A percentile compares a stretch with the other conserved stretches of the same genome.
Evolutionary conservation across 2,113 vertebrate genomes (phyloP).

Genomic region (Otocyon megalotis): DNA sequence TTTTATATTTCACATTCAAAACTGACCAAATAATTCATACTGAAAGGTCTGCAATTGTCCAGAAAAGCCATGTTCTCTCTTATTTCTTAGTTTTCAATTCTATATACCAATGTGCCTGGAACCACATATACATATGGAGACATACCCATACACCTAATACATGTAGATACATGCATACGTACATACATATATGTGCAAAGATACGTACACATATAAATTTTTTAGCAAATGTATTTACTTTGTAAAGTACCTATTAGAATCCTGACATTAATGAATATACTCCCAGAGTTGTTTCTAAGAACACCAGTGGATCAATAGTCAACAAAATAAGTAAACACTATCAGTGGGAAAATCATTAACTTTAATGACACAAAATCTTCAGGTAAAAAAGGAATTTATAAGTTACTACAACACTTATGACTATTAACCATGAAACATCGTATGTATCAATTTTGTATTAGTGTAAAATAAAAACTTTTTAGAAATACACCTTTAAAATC

Average conservation of each 20-base stretch:
- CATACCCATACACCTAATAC: not conserved
- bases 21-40: not conserved
- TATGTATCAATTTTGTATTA: not conserved
- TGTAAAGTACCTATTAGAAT: not conserved
- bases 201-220: not conserved
- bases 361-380: not conserved
- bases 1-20: constrained; percentile 3
- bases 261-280: not conserved
- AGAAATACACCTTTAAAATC: not conserved
- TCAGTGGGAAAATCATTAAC: not conserved
- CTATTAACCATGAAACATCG: not conserved
- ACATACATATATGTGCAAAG: not conserved
- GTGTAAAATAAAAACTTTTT: not conserved
- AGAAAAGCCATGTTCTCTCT: not conserved
- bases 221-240: not conserved
- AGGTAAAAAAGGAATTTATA: not conserved
- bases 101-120: not conserved
- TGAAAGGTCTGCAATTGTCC: not conserved
- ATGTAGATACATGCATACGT: not conserved
- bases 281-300: not conserved
- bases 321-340: not conserved
- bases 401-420: not conserved
- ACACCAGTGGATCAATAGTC: not conserved
- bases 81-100: not conserved
- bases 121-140: not conserved